phyloP scores from a whole-genome alignment of 2,888 invertebrate genomes.

The Adineta ricciae region DNA sequence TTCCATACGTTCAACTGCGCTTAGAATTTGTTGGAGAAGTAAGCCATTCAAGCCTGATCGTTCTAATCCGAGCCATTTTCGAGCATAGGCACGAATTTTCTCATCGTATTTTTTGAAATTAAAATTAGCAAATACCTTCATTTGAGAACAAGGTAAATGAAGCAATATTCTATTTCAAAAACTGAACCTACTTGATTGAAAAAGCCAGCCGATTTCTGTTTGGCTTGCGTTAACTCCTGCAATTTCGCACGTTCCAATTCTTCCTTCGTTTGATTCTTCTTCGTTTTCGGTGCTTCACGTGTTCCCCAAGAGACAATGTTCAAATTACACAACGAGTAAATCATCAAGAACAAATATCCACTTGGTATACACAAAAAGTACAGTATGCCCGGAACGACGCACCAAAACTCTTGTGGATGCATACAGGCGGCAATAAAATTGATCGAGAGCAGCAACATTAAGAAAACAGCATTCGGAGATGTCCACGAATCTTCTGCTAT shows the following conservation, averaged over 20 bases:
- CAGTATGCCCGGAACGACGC: conserved; percentile 60
- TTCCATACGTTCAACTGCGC: conserved; percentile 30
- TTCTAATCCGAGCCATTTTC: conserved; percentile 32
- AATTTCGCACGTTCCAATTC: conserved; percentile 64
- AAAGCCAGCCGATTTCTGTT: conserved; percentile 26
- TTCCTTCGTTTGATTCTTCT: conserved; percentile 69
- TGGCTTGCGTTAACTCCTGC: conserved; percentile 29
- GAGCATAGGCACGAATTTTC: not conserved
- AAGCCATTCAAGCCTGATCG: conserved; percentile 21
- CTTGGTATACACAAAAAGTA: conserved; percentile 85
- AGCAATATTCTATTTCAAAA: not conserved
- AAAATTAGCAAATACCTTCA: conserved; percentile 11
- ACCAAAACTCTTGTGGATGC: conserved; percentile 70
- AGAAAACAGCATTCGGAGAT: conserved; percentile 39
- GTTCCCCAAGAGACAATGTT: conserved; percentile 91
- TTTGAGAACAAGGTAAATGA: not conserved
- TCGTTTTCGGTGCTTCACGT: conserved; percentile 59
- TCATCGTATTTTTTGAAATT: conserved; percentile 19
- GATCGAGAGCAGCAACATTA: conserved; percentile 64
- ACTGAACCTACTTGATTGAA: conserved; percentile 23
- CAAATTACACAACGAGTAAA: conserved; percentile 81
- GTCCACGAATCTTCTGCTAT: conserved; percentile 37
- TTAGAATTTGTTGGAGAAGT: conserved; percentile 28
- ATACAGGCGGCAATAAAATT: conserved; percentile 79
- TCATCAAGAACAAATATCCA: conserved; percentile 81